These are phyloP conservation scores for Trichonephila inaurata DNA, from an alignment of 1,140 invertebrate genomes.

Conservation along the genomic window DNA sequence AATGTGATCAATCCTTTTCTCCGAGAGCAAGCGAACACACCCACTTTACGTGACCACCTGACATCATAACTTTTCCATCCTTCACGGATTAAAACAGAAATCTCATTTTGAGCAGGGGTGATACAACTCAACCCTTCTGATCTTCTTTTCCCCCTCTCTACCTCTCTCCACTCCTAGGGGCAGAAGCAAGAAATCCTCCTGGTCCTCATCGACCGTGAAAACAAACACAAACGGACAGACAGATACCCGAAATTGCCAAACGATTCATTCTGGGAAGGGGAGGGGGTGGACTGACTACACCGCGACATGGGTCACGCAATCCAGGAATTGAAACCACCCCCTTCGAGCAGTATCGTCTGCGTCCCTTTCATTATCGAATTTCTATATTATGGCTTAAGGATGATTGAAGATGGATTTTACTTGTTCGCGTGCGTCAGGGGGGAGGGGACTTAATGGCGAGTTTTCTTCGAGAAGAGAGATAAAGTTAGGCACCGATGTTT, in stretches of 20 bases:
- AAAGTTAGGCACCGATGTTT: not conserved
- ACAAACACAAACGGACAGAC: not conserved
- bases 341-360: not conserved
- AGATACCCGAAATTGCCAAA: not conserved
- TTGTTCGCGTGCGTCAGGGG: not conserved
- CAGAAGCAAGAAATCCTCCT: not conserved
- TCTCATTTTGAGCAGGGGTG: not conserved
- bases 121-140: not conserved
- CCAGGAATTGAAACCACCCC: conserved; percentile 70
- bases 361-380: conserved; percentile 74
- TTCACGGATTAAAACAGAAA: conserved; percentile 12
- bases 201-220: not conserved
- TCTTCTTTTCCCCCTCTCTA: too few species aligned
- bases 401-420: conserved; percentile 38
- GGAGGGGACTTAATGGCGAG: conserved; percentile 24
- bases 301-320: conserved; percentile 57
- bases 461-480: not conserved
- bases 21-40: not conserved
- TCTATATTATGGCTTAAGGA: conserved; percentile 59
- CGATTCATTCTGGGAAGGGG: not conserved
- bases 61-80: conserved; percentile 63
- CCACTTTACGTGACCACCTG: conserved; percentile 7
- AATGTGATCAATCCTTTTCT: not conserved
- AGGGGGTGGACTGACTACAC: conserved; percentile 17
- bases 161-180: too few species aligned